Base-by-base conservation (phyloP, 2,797 vertebrate genomes). In the Microhierax caerulescens region DNA sequence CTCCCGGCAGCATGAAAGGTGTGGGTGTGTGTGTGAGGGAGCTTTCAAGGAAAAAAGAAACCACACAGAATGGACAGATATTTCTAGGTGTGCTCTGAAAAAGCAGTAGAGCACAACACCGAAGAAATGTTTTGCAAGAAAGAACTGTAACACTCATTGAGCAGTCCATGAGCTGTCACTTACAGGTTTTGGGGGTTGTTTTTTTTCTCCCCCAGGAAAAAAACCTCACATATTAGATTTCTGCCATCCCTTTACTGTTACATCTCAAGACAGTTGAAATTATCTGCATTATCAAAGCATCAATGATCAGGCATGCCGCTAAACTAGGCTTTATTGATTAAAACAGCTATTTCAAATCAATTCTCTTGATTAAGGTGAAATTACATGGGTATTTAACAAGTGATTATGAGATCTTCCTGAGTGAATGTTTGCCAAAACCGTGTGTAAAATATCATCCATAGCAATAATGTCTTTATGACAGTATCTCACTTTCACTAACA, bases 171-270 rank as follows among this genome's bases (percentile, higher is more conserved):
- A 74, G 50, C 53, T 67, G 39, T 17, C 61, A 36, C 32, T 50
- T 36, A 30, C 4, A 5, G 13, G 7, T 7, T 13, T 5, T 36
- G 7, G 7, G 13, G 11, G 5, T 30, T 13, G 0, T 45, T 48
- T 17, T 17, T 12, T 27, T 13, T 10, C 21, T 25, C 24, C 23
- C 15, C 9, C 34, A 48, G 24, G 28, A 47, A 48, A 50, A 37
- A 37, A 75, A 75, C 30, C 16, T 12, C 12, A 57, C 0, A 1
- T 9, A 28, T 24, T 56, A 54, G 19, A 47, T 76, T 68, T 75
- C 54, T 88, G 13, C 54, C 60, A 8, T 43, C 24, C 22, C 30
- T 34, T 47, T 39, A 12, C 13, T 69, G 43, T 41, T 72, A 32
- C 25, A 9, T 28, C 15, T 32, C 43, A 68, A 75, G 37, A 70